Conservation (phyloP, 35 echinoderm and acorn worm genomes). For the Apostichopus parvimensis region DNA sequence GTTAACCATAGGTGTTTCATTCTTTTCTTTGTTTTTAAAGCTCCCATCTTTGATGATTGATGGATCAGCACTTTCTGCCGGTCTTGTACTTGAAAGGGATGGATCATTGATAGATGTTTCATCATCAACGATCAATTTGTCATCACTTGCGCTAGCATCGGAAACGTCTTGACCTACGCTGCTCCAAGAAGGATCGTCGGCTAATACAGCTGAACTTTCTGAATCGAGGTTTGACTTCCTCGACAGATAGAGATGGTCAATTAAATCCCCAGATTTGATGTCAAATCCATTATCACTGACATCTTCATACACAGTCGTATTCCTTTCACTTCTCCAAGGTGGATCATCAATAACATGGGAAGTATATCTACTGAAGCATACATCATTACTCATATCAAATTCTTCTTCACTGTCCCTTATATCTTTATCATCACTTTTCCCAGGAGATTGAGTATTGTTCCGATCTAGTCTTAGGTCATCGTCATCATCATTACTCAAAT, state of each 20-base stretch:
- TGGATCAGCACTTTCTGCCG: too few relatives aligned
- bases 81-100: too few relatives aligned
- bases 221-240: too few relatives aligned
- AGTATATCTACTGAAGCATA: background rate
- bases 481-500: background rate
- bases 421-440: background rate
- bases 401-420: background rate
- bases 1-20: too few relatives aligned
- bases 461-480: too few relatives aligned
- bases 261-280: background rate
- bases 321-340: conserved; percentile 2
- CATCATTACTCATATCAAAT: background rate
- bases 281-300: background rate
- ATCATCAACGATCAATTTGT: background rate
- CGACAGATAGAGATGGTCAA: background rate
- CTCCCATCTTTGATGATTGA: too few relatives aligned
- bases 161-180: background rate
- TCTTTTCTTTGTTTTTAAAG: too few relatives aligned
- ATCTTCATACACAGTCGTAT: background rate
- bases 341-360: background rate
- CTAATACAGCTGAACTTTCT: background rate
- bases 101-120: background rate
- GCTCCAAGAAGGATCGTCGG: background rate
- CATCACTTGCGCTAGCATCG: background rate
- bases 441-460: background rate